Percentiles rank a stretch among this genome's conserved stretches.
Evolutionary conservation across 2,113 vertebrate species (phyloP).

Genomic region (Cebus imitator): DNA sequence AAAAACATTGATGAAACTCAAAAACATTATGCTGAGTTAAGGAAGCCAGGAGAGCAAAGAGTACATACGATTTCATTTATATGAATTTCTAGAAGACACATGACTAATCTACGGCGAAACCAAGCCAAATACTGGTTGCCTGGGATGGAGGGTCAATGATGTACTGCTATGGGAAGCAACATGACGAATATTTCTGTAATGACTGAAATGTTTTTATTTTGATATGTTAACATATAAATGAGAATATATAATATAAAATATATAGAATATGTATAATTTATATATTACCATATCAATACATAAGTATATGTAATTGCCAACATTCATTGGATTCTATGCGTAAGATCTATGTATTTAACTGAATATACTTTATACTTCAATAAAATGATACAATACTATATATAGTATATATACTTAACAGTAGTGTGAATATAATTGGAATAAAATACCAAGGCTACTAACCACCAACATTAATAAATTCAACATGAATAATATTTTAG

Average conservation of each 20-base stretch:
- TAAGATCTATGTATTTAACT: neutral
- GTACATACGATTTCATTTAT: neutral
- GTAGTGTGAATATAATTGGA: neutral
- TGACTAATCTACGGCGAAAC: neutral
- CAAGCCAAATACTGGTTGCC: neutral
- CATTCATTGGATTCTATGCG: neutral
- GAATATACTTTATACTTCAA: neutral
- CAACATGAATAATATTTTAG: neutral
- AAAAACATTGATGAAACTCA: neutral
- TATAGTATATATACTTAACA: neutral
- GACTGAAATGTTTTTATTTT: neutral
- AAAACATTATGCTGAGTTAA: neutral
- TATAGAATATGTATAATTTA: too few species aligned
- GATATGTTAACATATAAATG: neutral
- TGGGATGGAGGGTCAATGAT: neutral
- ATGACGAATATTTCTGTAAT: neutral
- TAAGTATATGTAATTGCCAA: neutral
- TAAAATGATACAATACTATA: neutral
- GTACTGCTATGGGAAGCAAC: neutral
- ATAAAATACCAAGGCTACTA: neutral
- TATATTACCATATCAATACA: neutral
- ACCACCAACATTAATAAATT: neutral
- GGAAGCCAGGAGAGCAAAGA: neutral
- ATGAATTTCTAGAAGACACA: neutral
- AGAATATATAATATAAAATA: too few species aligned